phyloP scores from a whole-genome alignment of 23 tunicate species.

The Styela plicata region DNA sequence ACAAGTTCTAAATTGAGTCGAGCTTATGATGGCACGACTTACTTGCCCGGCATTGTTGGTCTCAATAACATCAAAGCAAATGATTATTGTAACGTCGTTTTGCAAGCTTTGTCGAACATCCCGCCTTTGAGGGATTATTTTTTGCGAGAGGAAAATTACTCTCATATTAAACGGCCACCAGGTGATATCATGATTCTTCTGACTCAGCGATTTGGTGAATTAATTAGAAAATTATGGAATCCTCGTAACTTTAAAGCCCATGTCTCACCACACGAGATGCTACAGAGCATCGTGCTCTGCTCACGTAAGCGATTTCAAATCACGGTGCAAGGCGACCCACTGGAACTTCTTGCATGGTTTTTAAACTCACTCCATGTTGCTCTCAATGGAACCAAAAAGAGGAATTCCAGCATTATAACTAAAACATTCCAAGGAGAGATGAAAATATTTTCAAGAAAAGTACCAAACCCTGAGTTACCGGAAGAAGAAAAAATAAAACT shows the following conservation, averaged over 20 bases:
- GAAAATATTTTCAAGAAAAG: conserved; percentile 71
- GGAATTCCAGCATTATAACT: conserved; percentile 68
- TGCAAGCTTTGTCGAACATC: conserved; percentile 85
- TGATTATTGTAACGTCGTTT: conserved; percentile 93
- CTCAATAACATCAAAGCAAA: conserved; percentile 94
- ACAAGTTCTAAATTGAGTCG: conserved; percentile 48
- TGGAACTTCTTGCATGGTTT: conserved; percentile 87
- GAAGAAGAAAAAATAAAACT: conserved; percentile 86
- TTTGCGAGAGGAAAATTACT: conserved; percentile 73
- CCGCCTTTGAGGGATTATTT: conserved; percentile 87
- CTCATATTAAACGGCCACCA: conserved; percentile 86
- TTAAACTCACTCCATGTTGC: conserved; percentile 78
- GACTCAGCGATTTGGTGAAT: conserved; percentile 93
- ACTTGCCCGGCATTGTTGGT: conserved; percentile 92
- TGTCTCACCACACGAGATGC: conserved; percentile 96
- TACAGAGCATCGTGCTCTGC: conserved; percentile 90
- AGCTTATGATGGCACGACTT: conserved; percentile 90
- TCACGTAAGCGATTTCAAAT: conserved; percentile 88
- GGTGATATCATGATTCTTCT: conserved; percentile 88
- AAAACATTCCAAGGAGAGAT: conserved; percentile 90
- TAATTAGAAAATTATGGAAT: conserved; percentile 91
- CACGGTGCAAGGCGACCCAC: conserved; percentile 90
- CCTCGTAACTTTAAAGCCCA: conserved; percentile 93
- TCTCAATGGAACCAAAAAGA: conserved; percentile 70
- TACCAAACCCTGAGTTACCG: conserved; percentile 89